Evolutionary conservation across 2,888 invertebrate genomes (phyloP), one percentile per base, ranked within the genome.

Genomic region (Homarus gammarus): DNA sequence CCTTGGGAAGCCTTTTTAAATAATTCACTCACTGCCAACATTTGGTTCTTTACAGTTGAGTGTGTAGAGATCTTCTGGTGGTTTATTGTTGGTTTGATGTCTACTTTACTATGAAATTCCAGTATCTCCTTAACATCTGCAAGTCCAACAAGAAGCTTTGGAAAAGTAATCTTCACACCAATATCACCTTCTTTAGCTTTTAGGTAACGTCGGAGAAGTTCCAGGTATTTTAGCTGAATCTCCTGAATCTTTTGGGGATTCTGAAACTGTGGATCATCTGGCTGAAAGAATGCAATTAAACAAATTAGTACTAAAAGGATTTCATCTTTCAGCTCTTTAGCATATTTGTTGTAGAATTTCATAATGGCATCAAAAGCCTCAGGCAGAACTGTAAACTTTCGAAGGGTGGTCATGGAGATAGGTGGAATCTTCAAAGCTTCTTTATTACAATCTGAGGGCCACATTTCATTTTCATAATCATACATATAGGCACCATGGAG

Each of bases 401-500:
- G 38, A 2, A 90, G 68, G 12, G 91, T 90, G 15, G 44, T 77
- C 75, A 84, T 61, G 1, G 81, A 72, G 18, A 91, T 61, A n/a
- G 61, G 49, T 1, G 91, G 91, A 77, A 91, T 72, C 56, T 84
- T 90, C 5, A 91, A 56, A 31, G 87, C 87, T 22, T 90, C 87
- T 40, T 77, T 90, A 22, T 81, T 84, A 18, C 68, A 33, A n/a
- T 87, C 79, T 2, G 86, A 79, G 8, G 90, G 90, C 91, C 91
- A 91, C 5, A 33, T 87, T 18, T 87, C 49, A 8, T 72, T 90
- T 36, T 84, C 87, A n/a, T 40, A 33, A 36, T 91, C 90, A 49
- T 87, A 91, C 77, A 87, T 84, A 70, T 91, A 90, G 15, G 87
- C 87, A 64, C 91, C 89, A 33, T 90, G 89, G 18, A 90, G 83